Percentiles rank a stretch among this genome's conserved stretches.
phyloP scores from a whole-genome alignment of 2,797 vertebrate genomes.

The Chelmon rostratus region DNA sequence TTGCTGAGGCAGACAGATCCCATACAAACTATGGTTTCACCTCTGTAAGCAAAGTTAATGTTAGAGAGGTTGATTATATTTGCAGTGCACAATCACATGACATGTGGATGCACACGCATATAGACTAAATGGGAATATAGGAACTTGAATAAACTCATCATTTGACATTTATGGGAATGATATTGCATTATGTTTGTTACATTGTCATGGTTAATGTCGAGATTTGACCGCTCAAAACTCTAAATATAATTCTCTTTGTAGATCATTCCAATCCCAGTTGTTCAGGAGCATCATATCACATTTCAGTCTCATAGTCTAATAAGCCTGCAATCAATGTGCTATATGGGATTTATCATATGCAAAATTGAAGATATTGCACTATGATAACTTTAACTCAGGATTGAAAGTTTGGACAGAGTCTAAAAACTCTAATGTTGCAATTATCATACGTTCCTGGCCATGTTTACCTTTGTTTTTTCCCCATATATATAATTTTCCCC shows the following conservation, averaged over 20 bases:
- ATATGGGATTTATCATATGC: not conserved
- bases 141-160: not conserved
- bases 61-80: constrained; percentile 75
- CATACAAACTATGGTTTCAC: constrained; percentile 83
- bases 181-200: not conserved
- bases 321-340: not conserved
- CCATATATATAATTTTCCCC: not conserved
- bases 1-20: constrained; percentile 86
- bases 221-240: not conserved
- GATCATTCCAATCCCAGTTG: not conserved
- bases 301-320: not conserved
- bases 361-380: not conserved
- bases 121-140: not conserved
- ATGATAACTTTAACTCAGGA: not conserved
- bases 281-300: not conserved
- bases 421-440: not conserved
- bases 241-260: not conserved
- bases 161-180: not conserved
- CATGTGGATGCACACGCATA: constrained; percentile 21
- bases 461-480: not conserved
- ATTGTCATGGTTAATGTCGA: not conserved
- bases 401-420: not conserved
- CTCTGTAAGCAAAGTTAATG: constrained; percentile 88
- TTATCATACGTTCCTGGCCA: not conserved
- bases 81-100: constrained; percentile 59